These are phyloP conservation scores for Mugil cephalus DNA, from an alignment of 2,113 vertebrate species.

Conservation along the genomic window DNA sequence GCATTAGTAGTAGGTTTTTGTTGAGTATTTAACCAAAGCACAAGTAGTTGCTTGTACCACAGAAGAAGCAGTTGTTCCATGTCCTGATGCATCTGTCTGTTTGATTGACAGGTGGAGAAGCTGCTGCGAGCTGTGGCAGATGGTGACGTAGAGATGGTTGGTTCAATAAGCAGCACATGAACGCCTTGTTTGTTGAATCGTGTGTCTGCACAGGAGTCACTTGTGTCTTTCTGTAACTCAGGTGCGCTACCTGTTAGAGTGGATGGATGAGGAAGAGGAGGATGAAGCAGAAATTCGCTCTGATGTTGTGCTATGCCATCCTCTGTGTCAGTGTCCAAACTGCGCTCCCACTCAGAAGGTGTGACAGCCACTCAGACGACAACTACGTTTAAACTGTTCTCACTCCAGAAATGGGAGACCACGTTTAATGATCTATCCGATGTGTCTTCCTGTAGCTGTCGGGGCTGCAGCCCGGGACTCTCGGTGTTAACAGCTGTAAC, in stretches of 20 bases:
- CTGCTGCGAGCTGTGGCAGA: conserved; percentile 94
- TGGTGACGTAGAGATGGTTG: conserved; percentile 97
- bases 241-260: conserved; percentile 96
- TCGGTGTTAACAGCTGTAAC: conserved; percentile 89
- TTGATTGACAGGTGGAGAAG: conserved; percentile 91
- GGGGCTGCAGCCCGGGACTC: conserved; percentile 79
- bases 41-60: too few relatives aligned
- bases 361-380: neutral
- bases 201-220: neutral
- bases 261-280: conserved; percentile 91
- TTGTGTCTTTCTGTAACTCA: conserved; percentile 63
- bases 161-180: conserved; percentile 23
- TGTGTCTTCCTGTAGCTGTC: conserved; percentile 63
- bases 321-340: conserved; percentile 92
- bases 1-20: too few relatives aligned
- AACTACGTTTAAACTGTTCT: too few relatives aligned
- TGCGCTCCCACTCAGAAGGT: conserved; percentile 95
- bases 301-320: conserved; percentile 89
- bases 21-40: too few relatives aligned
- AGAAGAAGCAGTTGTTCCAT: neutral
- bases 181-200: neutral
- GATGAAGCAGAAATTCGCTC: conserved; percentile 64
- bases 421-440: neutral
- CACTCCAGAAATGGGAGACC: too few relatives aligned
- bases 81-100: neutral